These are phyloP conservation scores for Mystacornis crossleyi DNA, from an alignment of 2,113 vertebrate genomes.

Conservation along the genomic window DNA sequence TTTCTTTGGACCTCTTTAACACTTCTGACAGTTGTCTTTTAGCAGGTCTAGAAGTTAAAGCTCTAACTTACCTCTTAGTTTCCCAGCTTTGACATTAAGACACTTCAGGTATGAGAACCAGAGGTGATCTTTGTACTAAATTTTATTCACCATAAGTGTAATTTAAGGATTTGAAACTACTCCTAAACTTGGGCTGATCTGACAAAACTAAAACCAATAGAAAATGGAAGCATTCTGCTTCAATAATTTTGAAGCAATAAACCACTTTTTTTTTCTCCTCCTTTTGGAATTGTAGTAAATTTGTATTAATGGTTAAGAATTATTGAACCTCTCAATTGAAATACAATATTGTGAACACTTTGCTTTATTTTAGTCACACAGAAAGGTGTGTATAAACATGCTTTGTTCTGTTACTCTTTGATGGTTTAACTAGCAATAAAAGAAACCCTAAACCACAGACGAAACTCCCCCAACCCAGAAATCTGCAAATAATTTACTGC, in stretches of 20 bases:
- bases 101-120: neutral
- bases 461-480: neutral
- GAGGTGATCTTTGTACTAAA: neutral
- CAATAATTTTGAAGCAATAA: neutral
- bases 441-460: neutral
- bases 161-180: neutral
- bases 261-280: neutral
- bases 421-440: neutral
- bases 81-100: neutral
- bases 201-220: neutral
- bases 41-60: neutral
- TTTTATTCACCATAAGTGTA: neutral
- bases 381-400: neutral
- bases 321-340: neutral
- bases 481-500: neutral
- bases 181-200: neutral
- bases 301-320: neutral
- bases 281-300: neutral
- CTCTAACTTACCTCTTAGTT: neutral
- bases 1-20: neutral
- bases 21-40: neutral
- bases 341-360: neutral
- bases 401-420: neutral
- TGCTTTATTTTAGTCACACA: neutral
- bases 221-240: neutral